Evolutionary conservation across 1,140 invertebrate species (phyloP).

Genomic region (Drosophila neocordata): DNA sequence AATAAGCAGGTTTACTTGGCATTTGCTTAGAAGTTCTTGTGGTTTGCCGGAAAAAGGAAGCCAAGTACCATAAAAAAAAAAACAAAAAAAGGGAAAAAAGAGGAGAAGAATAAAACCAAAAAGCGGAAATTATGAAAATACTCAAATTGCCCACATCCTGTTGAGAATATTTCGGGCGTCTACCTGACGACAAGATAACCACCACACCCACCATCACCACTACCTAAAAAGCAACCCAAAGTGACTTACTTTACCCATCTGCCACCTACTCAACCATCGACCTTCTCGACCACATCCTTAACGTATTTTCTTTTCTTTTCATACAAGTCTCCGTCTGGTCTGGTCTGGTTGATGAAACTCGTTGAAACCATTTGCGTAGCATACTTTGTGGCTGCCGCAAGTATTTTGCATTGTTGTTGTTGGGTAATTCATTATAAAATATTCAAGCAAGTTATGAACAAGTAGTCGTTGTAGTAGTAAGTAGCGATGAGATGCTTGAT

Average conservation of each 20-base stretch:
- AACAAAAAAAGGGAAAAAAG: constrained; percentile 31
- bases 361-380: constrained; percentile 55
- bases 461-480: constrained; percentile 17
- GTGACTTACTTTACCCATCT: background rate
- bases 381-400: constrained; percentile 68
- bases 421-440: constrained; percentile 57
- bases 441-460: constrained; percentile 46
- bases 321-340: constrained; percentile 23
- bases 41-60: constrained; percentile 32
- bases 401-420: constrained; percentile 22
- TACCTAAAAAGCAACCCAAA: no score
- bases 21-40: constrained; percentile 24
- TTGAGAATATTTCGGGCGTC: constrained; percentile 24
- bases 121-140: constrained; percentile 77
- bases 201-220: background rate
- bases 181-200: constrained; percentile 11
- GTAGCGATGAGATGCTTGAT: constrained; percentile 24
- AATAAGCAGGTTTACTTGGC: constrained; percentile 54
- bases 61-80: constrained; percentile 6
- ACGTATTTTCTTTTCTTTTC: background rate
- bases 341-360: constrained; percentile 24
- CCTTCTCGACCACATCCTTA: background rate
- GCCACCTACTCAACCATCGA: background rate
- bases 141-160: constrained; percentile 75
- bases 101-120: constrained; percentile 3